Conservation (phyloP, 1,140 invertebrate genomes). For the Latrodectus geometricus region DNA sequence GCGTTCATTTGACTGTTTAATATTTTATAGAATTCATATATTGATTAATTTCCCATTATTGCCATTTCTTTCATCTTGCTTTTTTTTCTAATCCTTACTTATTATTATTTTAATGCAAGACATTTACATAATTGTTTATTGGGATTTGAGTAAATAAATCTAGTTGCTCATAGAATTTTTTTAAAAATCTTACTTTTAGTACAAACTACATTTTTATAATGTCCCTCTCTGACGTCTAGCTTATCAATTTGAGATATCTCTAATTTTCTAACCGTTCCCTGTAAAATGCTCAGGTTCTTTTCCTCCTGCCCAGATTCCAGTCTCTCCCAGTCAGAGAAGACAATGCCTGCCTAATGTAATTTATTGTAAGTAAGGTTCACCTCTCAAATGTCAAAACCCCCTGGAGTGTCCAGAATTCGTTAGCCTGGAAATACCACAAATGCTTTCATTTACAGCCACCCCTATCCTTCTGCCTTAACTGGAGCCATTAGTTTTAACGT, state of each 20-base stretch:
- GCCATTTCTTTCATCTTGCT: no score
- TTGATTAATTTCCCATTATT: no score
- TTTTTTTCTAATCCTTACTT: no score
- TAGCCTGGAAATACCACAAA: slow-evolving; percentile 6
- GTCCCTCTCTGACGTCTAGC: no score
- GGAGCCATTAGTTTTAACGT: slow-evolving; percentile 30
- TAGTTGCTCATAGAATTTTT: no score
- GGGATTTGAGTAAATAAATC: no score
- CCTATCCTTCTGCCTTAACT: neutral
- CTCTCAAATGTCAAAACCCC: slow-evolving; percentile 14
- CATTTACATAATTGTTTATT: no score
- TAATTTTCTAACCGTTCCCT: slow-evolving; percentile 36
- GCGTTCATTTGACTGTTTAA: no score
- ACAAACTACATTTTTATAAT: no score
- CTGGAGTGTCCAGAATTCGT: slow-evolving; percentile 47
- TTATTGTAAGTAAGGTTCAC: slow-evolving; percentile 23
- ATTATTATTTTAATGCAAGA: no score
- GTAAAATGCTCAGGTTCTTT: neutral
- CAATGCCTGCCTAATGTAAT: slow-evolving; percentile 51
- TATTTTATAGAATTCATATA: no score
- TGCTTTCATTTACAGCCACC: neutral
- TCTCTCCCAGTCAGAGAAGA: slow-evolving; percentile 1
- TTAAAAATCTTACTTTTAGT: no score
- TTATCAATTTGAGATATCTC: neutral
- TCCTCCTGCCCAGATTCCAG: neutral